Base-by-base conservation (phyloP, 2,113 vertebrate genomes). In the Lepisosteus osseus region DNA sequence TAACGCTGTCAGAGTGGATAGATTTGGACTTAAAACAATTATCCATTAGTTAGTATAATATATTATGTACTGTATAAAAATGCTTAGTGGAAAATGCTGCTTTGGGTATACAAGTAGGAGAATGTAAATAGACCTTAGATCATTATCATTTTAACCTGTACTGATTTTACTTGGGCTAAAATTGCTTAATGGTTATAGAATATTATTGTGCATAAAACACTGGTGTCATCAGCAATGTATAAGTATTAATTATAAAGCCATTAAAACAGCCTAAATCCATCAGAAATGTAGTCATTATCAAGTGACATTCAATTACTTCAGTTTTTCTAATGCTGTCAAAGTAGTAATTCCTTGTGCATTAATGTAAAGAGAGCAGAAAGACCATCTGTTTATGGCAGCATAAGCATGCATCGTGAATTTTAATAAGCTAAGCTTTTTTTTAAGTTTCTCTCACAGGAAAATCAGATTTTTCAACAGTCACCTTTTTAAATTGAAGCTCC, bases 171-270 rank as follows among this genome's bases (percentile, higher is more conserved):
- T 76, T 61, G 77, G 86, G 78, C 63, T 87, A 76, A 63, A 72
- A 80, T 64, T 64, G 54, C 56, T 76, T 54, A 47, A 51, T 73
- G 61, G 69, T 79, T 76, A 47, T 67, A 72, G 71, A 86, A 68
- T 12, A 67, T 72, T 77, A 73, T 79, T 70, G 6, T 69, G 70
- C 2, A 72, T 65, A 76, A 73, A 55, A 77, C 70, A 17, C 51
- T 13, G 2, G 6, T 66, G 8, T 72, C 79, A 77, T 80, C 79
- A 78, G 65, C 29, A 80, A 65, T 13, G 70, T 74, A 71, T 78
- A 84, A 82, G 76, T 75, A 81, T 87, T 86, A 90, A 86, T 89
- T 89, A 89, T 71, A 76, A 77, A 72, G 75, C 75, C 74, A 87
- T 88, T 88, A 85, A 82, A 78, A 81, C 14, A 70, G 75, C 71